These are phyloP conservation scores for Microctonus hyperodae DNA, from an alignment of 2,888 invertebrate genomes.

Conservation along the genomic window DNA sequence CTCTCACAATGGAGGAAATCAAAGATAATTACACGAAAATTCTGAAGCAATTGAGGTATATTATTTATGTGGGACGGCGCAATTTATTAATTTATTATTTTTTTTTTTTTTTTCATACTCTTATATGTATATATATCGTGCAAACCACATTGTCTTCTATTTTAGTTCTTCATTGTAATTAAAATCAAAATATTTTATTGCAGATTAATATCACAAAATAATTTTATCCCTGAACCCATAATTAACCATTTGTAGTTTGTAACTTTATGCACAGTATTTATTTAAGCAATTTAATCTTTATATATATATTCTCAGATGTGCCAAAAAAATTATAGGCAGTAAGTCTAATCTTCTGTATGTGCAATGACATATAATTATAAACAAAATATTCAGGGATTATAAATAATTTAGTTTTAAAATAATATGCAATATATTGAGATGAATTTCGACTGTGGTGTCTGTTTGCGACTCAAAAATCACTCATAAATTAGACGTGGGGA, in stretches of 20 bases:
- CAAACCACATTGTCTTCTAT: neutral
- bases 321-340: neutral
- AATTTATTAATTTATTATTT: slow-evolving; percentile 4
- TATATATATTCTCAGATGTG: neutral
- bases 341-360: neutral
- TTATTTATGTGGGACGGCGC: slow-evolving; percentile 22
- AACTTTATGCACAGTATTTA: slow-evolving; percentile 35
- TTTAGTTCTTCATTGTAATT: neutral
- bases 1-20: slow-evolving; percentile 1
- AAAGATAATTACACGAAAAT: slow-evolving; percentile 5
- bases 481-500: neutral
- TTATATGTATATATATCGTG: too few species aligned
- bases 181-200: slow-evolving; percentile 2
- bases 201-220: slow-evolving; percentile 36
- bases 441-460: slow-evolving; percentile 13
- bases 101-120: neutral
- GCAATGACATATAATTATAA: slow-evolving; percentile 3
- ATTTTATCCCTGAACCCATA: slow-evolving; percentile 53
- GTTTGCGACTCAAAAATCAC: slow-evolving; percentile 25
- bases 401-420: neutral
- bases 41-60: slow-evolving; percentile 28
- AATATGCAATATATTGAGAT: neutral
- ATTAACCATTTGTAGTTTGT: slow-evolving; percentile 43
- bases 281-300: slow-evolving; percentile 8
- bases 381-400: slow-evolving; percentile 21